Evolutionary conservation across 2,113 vertebrate species (phyloP), one percentile per base, ranked within the genome.

Genomic region (Argyrosomus japonicus): DNA sequence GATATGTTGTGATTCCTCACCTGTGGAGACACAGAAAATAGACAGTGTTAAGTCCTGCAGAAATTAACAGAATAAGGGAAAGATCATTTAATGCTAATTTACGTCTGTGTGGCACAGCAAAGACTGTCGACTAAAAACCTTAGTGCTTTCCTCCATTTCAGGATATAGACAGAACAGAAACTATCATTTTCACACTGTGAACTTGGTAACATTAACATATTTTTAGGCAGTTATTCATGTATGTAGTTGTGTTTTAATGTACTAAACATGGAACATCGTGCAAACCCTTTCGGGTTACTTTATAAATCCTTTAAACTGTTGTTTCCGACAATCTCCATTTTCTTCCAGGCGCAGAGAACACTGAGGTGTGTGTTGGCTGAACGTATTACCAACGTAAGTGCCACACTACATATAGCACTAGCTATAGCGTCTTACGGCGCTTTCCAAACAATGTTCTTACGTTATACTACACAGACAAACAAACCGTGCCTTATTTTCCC

Each of bases 11-110:
- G 40, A 47, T 15, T 47, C 13, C 10, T 63, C 32, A 56, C 64
- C 87, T 91, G 75, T 12, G 0, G 13, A 76, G 29, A 89, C 15
- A 85, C 13, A 53, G 3, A 75, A 47, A 58, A 57, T 5, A 68
- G 5, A 54, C 4, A 32, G 8, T 3, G 5, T 40, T 11, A 12
- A 17, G 17, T 18, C 5, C 10, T 36, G 2, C 10, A 56, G 32
- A 40, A 40, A 40, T 8, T 9, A 40, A 3, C 5, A 27, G 8
- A n/a, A 23, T 4, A 18, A 2, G 1, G 5, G n/a, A 61, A 7
- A 2, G 13, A 48, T 12, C 1, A 58, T 6, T 6, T 6, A 14
- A 36, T 36, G 36, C 11, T 14, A 47, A 47, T 47, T 47, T 47
- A 4, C 11, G 13, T 47, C 45, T 47, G 45, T 47, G 45, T 14